phyloP scores from a whole-genome alignment of 2,888 invertebrate species.

The Polydrusus cervinus region DNA sequence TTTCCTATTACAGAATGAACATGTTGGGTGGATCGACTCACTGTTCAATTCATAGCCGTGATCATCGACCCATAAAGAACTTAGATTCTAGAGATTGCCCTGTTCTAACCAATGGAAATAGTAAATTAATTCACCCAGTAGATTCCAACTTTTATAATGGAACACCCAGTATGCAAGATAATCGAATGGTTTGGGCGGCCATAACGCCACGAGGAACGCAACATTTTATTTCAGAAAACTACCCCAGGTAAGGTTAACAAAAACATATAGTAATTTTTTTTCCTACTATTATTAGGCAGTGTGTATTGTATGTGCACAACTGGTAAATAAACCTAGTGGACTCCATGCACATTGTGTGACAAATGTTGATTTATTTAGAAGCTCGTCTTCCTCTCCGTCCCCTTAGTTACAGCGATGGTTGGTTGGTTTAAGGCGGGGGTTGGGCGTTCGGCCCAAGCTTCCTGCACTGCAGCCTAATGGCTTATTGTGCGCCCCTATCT shows the following conservation, averaged over 20 bases:
- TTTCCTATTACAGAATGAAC: conserved; percentile 69
- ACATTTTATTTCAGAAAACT: conserved; percentile 82
- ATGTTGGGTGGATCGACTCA: conserved; percentile 75
- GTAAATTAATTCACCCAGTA: conserved; percentile 67
- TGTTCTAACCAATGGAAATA: conserved; percentile 71
- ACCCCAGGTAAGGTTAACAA: conserved; percentile 70
- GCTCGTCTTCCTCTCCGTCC: no score
- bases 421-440: no score
- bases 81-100: conserved; percentile 70
- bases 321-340: no score
- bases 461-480: no score
- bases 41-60: conserved; percentile 72
- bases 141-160: conserved; percentile 67
- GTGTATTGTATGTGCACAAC: no score
- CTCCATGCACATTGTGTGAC: no score
- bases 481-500: no score
- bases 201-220: conserved; percentile 87
- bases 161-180: conserved; percentile 64
- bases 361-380: no score
- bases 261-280: background rate
- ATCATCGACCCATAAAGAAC: conserved; percentile 67
- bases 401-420: no score
- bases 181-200: conserved; percentile 82
- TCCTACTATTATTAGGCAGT: no score
- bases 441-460: no score